A percentile compares a stretch with the other conserved stretches of the same genome.
phyloP scores from a whole-genome alignment of 2,888 invertebrate genomes.

The Plebejus anna region DNA sequence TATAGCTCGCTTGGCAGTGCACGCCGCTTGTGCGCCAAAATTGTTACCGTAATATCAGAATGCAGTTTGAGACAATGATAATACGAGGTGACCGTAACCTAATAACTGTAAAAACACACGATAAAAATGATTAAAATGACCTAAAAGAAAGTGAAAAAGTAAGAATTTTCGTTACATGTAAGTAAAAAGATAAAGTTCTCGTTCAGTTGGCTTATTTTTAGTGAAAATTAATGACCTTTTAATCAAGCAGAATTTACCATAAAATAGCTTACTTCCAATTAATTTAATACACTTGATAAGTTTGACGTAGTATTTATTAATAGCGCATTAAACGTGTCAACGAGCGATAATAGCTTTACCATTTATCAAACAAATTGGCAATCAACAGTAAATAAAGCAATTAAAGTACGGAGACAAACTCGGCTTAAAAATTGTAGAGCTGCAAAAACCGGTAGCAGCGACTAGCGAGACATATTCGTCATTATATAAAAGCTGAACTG shows the following conservation, averaged over 20 bases:
- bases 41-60: neutral
- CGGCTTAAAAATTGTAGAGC: neutral
- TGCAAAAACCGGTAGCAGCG: too few relatives aligned
- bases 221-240: too few relatives aligned
- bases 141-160: neutral
- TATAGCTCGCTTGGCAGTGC: conserved; percentile 22
- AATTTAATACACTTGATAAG: neutral
- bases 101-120: neutral
- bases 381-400: neutral
- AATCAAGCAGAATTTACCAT: neutral
- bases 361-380: conserved; percentile 13
- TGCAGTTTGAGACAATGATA: neutral
- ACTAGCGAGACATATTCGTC: too few relatives aligned
- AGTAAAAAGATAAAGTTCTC: neutral
- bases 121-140: neutral
- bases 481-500: too few relatives aligned
- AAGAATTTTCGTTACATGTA: neutral
- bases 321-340: conserved; percentile 4
- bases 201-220: neutral
- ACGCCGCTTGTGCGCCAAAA: conserved; percentile 20
- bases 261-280: neutral
- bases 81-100: neutral
- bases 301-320: conserved; percentile 12
- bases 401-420: neutral
- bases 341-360: neutral